Evolutionary conservation across 2,113 vertebrate genomes (phyloP).

Genomic region (Cyanistes caeruleus): DNA sequence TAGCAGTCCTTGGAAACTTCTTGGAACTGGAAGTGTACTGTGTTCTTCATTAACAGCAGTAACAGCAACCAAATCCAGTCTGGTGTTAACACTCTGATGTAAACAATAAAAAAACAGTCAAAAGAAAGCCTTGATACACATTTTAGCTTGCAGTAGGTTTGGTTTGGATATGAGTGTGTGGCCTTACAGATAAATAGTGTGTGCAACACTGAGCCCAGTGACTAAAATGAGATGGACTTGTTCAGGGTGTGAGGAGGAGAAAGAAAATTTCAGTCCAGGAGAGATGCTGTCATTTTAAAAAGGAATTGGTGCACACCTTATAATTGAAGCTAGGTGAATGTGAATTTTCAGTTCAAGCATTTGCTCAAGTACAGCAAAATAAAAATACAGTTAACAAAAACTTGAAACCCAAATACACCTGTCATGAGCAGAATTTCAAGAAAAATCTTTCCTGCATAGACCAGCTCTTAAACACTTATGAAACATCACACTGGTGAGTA

Average conservation of each 20-base stretch:
- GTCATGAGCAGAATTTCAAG: neutral
- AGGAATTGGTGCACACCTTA: neutral
- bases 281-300: neutral
- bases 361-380: neutral
- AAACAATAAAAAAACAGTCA: neutral
- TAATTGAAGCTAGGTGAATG: neutral
- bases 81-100: neutral
- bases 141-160: neutral
- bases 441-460: slow-evolving; percentile 62
- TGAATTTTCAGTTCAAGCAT: neutral
- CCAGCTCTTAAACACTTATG: neutral
- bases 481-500: neutral
- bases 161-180: neutral
- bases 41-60: neutral
- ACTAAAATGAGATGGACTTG: neutral
- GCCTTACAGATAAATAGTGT: neutral
- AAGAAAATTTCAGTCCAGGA: neutral
- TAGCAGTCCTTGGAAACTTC: neutral
- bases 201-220: neutral
- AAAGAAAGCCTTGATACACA: fast-evolving
- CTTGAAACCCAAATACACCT: neutral
- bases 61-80: neutral
- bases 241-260: neutral
- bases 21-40: neutral
- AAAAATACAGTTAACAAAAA: neutral